These are phyloP conservation scores for Dendrocopos noguchii DNA, from an alignment of 2,113 vertebrate genomes.

Conservation along the genomic window DNA sequence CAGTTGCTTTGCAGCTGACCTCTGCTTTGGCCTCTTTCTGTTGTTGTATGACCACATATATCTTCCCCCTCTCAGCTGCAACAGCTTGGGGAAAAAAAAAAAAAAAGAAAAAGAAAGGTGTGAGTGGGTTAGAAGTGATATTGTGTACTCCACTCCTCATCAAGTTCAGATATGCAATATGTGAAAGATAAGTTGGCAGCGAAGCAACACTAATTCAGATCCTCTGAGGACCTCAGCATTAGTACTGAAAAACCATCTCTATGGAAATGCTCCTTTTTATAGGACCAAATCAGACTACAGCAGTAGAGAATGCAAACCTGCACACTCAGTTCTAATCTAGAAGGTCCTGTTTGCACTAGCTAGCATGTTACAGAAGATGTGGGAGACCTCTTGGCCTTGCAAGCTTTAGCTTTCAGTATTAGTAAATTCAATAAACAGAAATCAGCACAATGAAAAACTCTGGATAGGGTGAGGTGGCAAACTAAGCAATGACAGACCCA, in stretches of 20 bases:
- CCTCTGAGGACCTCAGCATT: not conserved
- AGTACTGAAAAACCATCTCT: not conserved
- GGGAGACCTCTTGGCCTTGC: not conserved
- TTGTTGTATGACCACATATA: not conserved
- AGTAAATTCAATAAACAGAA: not conserved
- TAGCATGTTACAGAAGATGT: not conserved
- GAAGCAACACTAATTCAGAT: not conserved
- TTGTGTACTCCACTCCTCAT: not conserved
- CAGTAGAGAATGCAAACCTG: not conserved
- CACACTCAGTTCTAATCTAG: not conserved
- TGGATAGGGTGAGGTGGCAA: not conserved
- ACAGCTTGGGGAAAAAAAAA: not conserved
- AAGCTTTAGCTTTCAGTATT: not conserved
- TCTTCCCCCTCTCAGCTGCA: constrained; percentile 19
- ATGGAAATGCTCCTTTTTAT: not conserved
- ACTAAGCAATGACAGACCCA: not conserved
- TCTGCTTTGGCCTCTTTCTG: constrained; percentile 1
- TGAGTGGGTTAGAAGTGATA: not conserved
- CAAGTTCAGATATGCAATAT: not conserved
- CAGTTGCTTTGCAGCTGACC: not conserved
- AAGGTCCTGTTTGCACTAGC: not conserved
- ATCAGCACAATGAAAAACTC: not conserved
- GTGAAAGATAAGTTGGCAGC: not conserved
- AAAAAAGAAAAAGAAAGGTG: not conserved
- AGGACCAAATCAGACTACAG: not conserved